Conservation (phyloP, 2,888 invertebrate species). For the Rhogogaster chlorosoma region DNA sequence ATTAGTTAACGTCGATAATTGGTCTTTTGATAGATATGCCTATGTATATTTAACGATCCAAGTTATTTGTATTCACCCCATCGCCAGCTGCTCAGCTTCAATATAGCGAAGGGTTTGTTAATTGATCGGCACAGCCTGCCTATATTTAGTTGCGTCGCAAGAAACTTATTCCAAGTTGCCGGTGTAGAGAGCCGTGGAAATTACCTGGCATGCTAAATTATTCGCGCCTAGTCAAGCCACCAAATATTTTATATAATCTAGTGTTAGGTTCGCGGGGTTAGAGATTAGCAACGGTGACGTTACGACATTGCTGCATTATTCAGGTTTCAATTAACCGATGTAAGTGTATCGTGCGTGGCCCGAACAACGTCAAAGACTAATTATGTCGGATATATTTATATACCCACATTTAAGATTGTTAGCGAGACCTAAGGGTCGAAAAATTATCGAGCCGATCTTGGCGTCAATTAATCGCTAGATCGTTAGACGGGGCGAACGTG, state of each 20-base stretch:
- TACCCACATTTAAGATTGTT: not conserved
- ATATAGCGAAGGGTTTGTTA: conserved; percentile 20
- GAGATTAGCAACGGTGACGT: conserved; percentile 34
- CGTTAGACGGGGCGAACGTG: not conserved
- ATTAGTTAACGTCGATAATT: conserved; percentile 10
- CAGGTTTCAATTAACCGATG: conserved; percentile 36
- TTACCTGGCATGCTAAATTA: not conserved
- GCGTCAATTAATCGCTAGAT: conserved; percentile 18
- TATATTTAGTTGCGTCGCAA: conserved; percentile 10
- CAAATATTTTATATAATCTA: conserved; percentile 40
- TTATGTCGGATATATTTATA: not conserved
- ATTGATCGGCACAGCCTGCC: conserved; percentile 18
- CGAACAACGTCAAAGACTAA: conserved; percentile 1
- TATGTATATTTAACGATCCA: not conserved
- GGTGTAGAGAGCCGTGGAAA: not conserved
- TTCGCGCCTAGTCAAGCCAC: not conserved
- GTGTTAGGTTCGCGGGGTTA: conserved; percentile 37
- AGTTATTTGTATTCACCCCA: not conserved
- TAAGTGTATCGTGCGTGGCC: conserved; percentile 11
- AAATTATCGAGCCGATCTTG: not conserved
- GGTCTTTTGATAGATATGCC: not conserved
- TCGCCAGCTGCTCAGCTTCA: not conserved
- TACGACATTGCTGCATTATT: conserved; percentile 27
- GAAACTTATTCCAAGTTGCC: conserved; percentile 10
- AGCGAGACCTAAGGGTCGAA: not conserved